Evolutionary conservation across 2,113 vertebrate species (phyloP).

Genomic region (Echinops telfairi): DNA sequence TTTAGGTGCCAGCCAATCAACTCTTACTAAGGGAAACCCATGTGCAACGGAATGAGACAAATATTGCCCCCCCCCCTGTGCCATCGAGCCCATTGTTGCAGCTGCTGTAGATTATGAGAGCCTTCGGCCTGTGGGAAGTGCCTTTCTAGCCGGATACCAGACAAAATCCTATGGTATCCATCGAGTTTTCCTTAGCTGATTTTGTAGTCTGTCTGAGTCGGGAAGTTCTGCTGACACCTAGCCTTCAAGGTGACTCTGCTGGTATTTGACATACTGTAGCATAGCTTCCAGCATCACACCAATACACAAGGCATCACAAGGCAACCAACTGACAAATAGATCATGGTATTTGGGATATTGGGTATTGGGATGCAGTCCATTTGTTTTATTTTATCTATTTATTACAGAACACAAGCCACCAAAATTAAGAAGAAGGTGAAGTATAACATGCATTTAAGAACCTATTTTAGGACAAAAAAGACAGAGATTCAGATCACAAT

Average conservation of each 20-base stretch:
- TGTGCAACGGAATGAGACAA: neutral
- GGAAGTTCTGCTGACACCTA: too few relatives aligned
- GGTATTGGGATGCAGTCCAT: neutral
- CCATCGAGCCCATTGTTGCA: neutral
- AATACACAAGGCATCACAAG: neutral
- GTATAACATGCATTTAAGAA: neutral
- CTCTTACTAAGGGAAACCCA: neutral
- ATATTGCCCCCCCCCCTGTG: neutral
- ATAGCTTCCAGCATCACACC: neutral
- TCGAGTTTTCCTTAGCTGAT: neutral
- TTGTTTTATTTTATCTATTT: constrained; percentile 27
- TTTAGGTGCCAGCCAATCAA: neutral
- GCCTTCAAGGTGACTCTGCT: too few relatives aligned
- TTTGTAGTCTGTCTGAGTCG: too few relatives aligned
- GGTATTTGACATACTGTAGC: too few relatives aligned
- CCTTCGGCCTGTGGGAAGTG: neutral
- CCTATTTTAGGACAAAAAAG: neutral
- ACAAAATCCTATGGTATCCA: neutral
- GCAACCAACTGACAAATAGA: neutral
- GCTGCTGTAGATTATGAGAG: neutral
- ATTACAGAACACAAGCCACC: neutral
- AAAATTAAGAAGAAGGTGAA: neutral
- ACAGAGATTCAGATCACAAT: neutral
- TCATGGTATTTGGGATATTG: too few relatives aligned
- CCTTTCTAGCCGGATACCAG: neutral